Conservation (phyloP, 2,888 invertebrate species). For the Drosophila gaucha region DNA sequence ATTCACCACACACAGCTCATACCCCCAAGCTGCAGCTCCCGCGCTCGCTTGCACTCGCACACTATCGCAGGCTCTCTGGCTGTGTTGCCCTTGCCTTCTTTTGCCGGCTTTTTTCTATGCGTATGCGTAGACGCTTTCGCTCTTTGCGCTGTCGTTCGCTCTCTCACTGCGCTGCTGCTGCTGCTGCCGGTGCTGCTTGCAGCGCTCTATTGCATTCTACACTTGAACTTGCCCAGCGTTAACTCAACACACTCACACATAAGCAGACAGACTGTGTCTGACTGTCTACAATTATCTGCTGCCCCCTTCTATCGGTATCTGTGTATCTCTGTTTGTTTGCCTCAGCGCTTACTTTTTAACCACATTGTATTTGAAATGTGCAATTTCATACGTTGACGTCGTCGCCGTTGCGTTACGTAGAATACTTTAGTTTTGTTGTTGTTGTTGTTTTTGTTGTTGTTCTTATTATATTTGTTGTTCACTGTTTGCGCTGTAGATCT, state of each 20-base stretch:
- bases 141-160: conserved; percentile 22
- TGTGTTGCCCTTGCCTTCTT: conserved; percentile 56
- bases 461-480: conserved; percentile 21
- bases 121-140: conserved; percentile 68
- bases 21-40: conserved; percentile 28
- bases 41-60: conserved; percentile 10
- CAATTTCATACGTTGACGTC: conserved; percentile 67
- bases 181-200: conserved; percentile 39
- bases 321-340: conserved; percentile 55
- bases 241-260: conserved; percentile 49
- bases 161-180: conserved; percentile 13
- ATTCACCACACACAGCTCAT: conserved; percentile 63
- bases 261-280: conserved; percentile 25
- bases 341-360: conserved; percentile 73
- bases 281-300: conserved; percentile 61
- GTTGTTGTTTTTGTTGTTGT: conserved; percentile 15
- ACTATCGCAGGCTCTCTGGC: conserved; percentile 14
- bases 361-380: conserved; percentile 80
- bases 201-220: conserved; percentile 76
- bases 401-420: conserved; percentile 41
- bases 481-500: conserved; percentile 54
- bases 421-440: conserved; percentile 32
- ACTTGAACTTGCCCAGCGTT: conserved; percentile 77
- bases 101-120: conserved; percentile 79
- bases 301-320: conserved; percentile 24